Conservation (phyloP, 1,140 invertebrate species). For the Odontomachus brunneus region DNA sequence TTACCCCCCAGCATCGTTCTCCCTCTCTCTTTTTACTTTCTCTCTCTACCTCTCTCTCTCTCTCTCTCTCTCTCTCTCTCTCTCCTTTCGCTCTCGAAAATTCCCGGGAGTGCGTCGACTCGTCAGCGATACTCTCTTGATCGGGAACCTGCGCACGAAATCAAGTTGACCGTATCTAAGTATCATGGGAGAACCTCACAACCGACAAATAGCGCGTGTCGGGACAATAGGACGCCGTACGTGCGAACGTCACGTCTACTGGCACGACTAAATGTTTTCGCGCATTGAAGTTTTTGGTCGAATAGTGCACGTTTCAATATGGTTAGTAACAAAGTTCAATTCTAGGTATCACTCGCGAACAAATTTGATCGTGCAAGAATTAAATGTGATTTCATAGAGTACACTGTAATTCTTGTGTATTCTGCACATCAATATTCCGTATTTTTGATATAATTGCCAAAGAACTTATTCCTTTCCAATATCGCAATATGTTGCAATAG, state of each 20-base stretch:
- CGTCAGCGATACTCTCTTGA: neutral
- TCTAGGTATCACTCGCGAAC: neutral
- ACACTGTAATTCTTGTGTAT: neutral
- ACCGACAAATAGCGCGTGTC: neutral
- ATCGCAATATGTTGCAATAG: slow-evolving; percentile 31
- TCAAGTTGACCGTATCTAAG: neutral
- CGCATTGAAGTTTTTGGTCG: neutral
- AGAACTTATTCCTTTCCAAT: neutral
- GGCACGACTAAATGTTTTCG: neutral
- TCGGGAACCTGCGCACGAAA: neutral
- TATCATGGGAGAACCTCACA: too few species aligned
- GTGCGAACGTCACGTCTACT: neutral
- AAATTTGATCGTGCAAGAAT: neutral
- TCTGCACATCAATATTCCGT: neutral
- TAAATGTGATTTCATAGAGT: neutral
- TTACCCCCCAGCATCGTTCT: neutral
- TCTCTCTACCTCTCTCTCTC: neutral
- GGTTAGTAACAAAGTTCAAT: slow-evolving; percentile 48
- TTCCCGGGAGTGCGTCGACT: neutral
- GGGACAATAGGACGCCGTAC: slow-evolving; percentile 13
- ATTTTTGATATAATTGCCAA: neutral
- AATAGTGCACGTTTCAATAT: slow-evolving; percentile 54
- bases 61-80: too few species aligned
- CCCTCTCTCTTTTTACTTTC: too few species aligned
- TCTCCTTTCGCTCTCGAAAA: neutral